Conservation (phyloP, 2,888 invertebrate genomes). For the Pomacea canaliculata region DNA sequence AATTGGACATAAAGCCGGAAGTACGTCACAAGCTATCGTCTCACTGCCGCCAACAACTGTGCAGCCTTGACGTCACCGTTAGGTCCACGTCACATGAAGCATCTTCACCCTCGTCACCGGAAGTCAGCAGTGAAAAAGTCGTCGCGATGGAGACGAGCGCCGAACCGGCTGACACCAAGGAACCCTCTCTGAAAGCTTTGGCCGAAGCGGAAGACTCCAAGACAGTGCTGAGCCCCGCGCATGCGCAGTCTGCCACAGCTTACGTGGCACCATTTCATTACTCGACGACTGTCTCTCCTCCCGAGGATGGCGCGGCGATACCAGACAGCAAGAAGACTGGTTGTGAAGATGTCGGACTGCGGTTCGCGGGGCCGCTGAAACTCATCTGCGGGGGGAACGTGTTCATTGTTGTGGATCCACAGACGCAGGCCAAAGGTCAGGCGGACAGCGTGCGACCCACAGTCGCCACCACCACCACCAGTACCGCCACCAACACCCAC, state of each 20-base stretch:
- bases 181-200: not conserved
- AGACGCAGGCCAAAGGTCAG: not conserved
- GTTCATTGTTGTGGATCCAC: conserved; percentile 14
- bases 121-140: too few relatives aligned
- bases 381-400: conserved; percentile 22
- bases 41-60: conserved; percentile 15
- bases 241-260: conserved; percentile 1
- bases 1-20: conserved; percentile 14
- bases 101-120: not conserved
- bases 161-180: not conserved
- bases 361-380: conserved; percentile 11
- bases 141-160: not conserved
- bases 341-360: not conserved
- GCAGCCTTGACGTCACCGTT: conserved; percentile 2
- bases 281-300: not conserved
- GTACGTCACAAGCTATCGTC: conserved; percentile 21
- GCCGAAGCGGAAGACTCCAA: not conserved
- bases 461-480: not conserved
- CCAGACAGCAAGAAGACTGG: not conserved
- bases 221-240: not conserved
- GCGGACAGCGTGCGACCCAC: not conserved
- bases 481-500: conserved; percentile 1
- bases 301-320: not conserved
- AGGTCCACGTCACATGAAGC: not conserved
- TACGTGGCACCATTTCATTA: conserved; percentile 20